A percentile compares a stretch with the other conserved stretches of the same genome.
Conservation (phyloP, 2,888 invertebrate species). For the Drosophila subquinaria region DNA sequence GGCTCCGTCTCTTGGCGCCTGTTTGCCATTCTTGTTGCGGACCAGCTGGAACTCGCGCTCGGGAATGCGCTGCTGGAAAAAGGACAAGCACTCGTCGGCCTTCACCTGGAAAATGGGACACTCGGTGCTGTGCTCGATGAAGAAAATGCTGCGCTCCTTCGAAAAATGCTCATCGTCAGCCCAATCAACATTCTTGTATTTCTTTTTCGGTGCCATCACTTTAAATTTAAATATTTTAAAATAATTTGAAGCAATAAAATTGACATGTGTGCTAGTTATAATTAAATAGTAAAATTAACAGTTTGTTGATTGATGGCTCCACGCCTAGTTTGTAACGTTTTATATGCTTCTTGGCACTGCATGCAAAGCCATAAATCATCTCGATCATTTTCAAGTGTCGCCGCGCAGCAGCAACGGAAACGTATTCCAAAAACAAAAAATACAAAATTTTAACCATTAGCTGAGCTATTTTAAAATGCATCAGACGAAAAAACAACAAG, state of each 20-base stretch:
- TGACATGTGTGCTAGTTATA: constrained; percentile 32
- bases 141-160: constrained; percentile 81
- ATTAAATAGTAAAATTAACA: constrained; percentile 40
- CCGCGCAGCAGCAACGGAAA: constrained; percentile 13
- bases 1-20: constrained; percentile 74
- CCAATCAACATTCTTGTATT: constrained; percentile 78
- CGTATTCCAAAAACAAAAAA: constrained; percentile 30
- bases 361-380: constrained; percentile 64
- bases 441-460: constrained; percentile 40
- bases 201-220: constrained; percentile 56
- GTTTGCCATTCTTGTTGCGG: constrained; percentile 75
- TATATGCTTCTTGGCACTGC: constrained; percentile 43
- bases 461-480: constrained; percentile 57
- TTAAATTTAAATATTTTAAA: background rate
- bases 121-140: constrained; percentile 82
- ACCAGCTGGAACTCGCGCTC: constrained; percentile 77
- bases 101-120: constrained; percentile 83
- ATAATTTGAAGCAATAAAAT: background rate
- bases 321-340: constrained; percentile 48
- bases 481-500: constrained; percentile 22
- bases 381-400: constrained; percentile 36
- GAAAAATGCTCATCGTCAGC: constrained; percentile 73
- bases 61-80: constrained; percentile 71
- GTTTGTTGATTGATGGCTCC: constrained; percentile 60
- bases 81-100: constrained; percentile 76